These are phyloP conservation scores for Crotalus tigris DNA, from an alignment of 2,113 vertebrate species.

Conservation along the genomic window DNA sequence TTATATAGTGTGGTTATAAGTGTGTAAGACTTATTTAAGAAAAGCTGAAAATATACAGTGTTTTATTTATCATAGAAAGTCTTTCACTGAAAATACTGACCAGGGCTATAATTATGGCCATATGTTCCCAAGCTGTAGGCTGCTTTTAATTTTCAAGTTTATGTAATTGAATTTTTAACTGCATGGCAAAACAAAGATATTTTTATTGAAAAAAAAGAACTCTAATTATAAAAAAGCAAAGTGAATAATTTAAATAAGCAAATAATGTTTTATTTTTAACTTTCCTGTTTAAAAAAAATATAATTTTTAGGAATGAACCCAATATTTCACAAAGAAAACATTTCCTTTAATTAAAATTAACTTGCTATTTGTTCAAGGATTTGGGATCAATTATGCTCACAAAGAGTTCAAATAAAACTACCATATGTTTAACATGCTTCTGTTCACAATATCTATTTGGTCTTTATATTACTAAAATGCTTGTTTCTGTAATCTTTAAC, in stretches of 20 bases:
- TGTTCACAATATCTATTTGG: background rate
- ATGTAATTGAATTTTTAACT: slow-evolving; percentile 49
- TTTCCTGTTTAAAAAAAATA: slow-evolving; percentile 32
- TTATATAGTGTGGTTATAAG: background rate
- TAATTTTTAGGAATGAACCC: slow-evolving; percentile 17
- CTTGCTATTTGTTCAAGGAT: slow-evolving; percentile 53
- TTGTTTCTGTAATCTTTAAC: background rate
- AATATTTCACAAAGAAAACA: slow-evolving; percentile 55
- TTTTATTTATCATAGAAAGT: slow-evolving; percentile 50
- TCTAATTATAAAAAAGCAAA: slow-evolving; percentile 47
- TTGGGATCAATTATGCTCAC: slow-evolving; percentile 42
- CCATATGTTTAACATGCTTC: slow-evolving; percentile 26
- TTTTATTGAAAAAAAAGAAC: slow-evolving; percentile 37
- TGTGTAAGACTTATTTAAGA: slow-evolving; percentile 23
- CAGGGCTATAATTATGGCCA: slow-evolving; percentile 41
- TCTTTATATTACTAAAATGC: background rate
- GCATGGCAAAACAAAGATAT: slow-evolving; percentile 4
- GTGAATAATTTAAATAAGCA: slow-evolving; percentile 46
- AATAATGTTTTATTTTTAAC: slow-evolving; percentile 45
- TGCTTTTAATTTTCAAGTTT: slow-evolving; percentile 55
- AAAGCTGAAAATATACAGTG: slow-evolving; percentile 37
- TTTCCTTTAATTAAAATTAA: slow-evolving; percentile 53
- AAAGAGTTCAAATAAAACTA: slow-evolving; percentile 55
- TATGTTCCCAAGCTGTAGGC: slow-evolving; percentile 41
- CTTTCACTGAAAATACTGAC: slow-evolving; percentile 33